Base-by-base conservation (phyloP, 2,113 vertebrate genomes). In the Porphyrio hochstetteri region DNA sequence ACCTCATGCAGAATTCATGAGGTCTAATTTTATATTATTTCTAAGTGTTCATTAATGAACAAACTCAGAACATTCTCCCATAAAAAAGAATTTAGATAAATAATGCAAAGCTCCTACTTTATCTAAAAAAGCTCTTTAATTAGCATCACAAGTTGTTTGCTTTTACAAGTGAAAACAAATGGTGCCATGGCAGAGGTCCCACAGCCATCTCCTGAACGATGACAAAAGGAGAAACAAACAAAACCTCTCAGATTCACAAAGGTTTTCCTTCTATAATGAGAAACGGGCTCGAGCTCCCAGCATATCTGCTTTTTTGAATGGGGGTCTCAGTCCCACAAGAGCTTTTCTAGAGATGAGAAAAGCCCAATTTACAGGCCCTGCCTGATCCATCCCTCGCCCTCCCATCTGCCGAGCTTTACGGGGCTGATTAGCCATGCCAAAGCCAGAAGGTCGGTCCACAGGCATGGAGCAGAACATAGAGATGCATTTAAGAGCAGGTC, bases 11-110 rank as follows among this genome's bases (percentile, higher is more conserved):
- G 59, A 82, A 91, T 97, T 97, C 90, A 97, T 95, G 52, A 97
- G 71, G 82, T 94, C 97, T 97, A 94, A 97, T 96, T 97, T 98
- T 96, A 96, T 97, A 96, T 95, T 96, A 96, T 97, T 97, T 97
- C 90, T 97, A 92, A 96, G 91, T 86, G 85, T 97, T 97, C 95
- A 94, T 97, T 97, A 97, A 97, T 94, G 94, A 97, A 97, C 92
- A 96, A 94, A 96, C 90, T 90, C 87, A 29, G 72, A 97, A 96
- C 88, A 86, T 83, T 89, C 74, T 38, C 76, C 86, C 90, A 92
- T 86, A 88, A 93, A 96, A 93, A 94, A 81, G 63, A 95, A 80
- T 42, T 95, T 77, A 82, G 93, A 96, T 96, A 97, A 95, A 96
- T 96, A 97, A 97, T 95, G 95, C 90, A 96, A 79, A 87, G 91